These are phyloP conservation scores for Taeniopygia guttata DNA, from an alignment of 2,797 vertebrate species.

Conservation along the genomic window DNA sequence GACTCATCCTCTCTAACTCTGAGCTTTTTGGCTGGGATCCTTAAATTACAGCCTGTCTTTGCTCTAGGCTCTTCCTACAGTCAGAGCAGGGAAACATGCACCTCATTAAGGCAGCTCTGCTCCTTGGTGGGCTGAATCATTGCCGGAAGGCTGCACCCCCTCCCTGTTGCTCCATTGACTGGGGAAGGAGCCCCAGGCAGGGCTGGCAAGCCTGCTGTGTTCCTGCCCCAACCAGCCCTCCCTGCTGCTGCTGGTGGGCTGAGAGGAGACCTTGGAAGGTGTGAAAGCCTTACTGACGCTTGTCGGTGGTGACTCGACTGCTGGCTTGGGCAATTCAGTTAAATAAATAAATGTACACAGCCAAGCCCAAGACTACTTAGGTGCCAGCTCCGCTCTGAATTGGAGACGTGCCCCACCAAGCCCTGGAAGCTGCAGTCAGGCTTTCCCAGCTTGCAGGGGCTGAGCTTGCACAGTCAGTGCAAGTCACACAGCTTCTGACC, in stretches of 20 bases:
- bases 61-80: not conserved
- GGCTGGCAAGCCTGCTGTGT: not conserved
- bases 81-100: not conserved
- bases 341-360: not conserved
- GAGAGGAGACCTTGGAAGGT: not conserved
- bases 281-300: not conserved
- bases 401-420: not conserved
- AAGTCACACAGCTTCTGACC: not conserved
- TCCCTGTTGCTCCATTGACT: not conserved
- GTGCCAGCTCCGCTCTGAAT: not conserved
- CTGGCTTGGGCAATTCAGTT: not conserved
- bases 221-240: not conserved
- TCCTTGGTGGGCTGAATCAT: not conserved
- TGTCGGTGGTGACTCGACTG: not conserved
- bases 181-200: not conserved
- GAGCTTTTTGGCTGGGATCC: not conserved
- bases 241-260: not conserved
- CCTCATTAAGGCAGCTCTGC: not conserved
- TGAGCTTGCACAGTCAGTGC: not conserved
- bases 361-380: not conserved
- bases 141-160: not conserved
- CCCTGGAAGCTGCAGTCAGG: rapidly evolving
- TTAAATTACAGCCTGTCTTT: not conserved
- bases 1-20: not conserved
- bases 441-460: not conserved